A percentile compares a stretch with the other conserved stretches of the same genome.
Evolutionary conservation across 2,797 vertebrate genomes (phyloP).

Genomic region (Margarornis squamiger): DNA sequence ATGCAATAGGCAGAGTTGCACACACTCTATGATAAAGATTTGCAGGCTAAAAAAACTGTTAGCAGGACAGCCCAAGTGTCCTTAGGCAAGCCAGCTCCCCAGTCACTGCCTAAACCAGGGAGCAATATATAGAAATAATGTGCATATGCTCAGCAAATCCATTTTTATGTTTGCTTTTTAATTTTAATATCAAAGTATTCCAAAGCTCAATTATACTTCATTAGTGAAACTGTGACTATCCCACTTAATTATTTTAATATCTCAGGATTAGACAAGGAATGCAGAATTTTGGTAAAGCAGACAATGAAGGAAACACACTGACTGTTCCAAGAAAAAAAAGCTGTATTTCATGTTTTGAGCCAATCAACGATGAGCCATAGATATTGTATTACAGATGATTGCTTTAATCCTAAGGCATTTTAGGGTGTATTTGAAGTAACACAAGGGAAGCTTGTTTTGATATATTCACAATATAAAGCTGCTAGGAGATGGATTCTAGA

Average conservation of each 20-base stretch:
- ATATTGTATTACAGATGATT: conserved; percentile 76
- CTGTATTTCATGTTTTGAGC: conserved; percentile 68
- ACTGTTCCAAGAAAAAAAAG: conserved; percentile 58
- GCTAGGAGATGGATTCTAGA: conserved; percentile 48
- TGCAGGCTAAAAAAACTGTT: background rate
- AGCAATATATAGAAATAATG: background rate
- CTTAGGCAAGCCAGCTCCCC: background rate
- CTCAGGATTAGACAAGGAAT: conserved; percentile 65
- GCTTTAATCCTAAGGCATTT: conserved; percentile 73
- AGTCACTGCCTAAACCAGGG: background rate
- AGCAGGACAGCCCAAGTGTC: background rate
- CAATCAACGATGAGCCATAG: conserved; percentile 58
- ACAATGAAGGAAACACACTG: conserved; percentile 41
- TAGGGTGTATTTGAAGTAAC: conserved; percentile 67
- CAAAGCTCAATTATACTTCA: conserved; percentile 68
- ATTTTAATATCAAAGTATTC: conserved; percentile 69
- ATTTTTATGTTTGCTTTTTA: conserved; percentile 31
- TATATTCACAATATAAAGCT: conserved; percentile 54
- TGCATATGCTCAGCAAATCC: background rate
- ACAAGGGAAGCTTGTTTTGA: conserved; percentile 65
- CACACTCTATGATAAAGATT: background rate
- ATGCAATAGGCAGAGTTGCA: background rate
- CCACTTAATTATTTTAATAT: conserved; percentile 74
- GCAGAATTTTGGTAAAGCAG: conserved; percentile 61
- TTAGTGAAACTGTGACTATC: conserved; percentile 70